Conservation (phyloP, 1,140 invertebrate species). For the Orussus abietinus region DNA sequence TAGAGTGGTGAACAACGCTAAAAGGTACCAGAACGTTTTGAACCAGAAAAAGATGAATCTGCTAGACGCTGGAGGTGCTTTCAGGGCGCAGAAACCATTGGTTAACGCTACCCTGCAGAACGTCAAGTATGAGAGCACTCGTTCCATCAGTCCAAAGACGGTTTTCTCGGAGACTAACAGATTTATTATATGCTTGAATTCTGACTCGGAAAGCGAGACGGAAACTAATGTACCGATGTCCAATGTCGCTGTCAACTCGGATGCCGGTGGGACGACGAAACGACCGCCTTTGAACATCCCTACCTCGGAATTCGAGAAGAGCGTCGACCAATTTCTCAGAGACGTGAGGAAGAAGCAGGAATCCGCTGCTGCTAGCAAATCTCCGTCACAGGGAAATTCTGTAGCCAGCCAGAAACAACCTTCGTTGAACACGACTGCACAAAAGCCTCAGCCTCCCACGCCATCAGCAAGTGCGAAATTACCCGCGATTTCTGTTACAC, state of each 20-base stretch:
- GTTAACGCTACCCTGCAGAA: constrained; percentile 20
- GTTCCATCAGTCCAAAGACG: constrained; percentile 22
- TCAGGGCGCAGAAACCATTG: constrained; percentile 16
- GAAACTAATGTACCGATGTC: constrained; percentile 23
- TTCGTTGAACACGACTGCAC: constrained; percentile 1
- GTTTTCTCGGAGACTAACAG: constrained; percentile 22
- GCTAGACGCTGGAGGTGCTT: constrained; percentile 24
- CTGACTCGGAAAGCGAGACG: constrained; percentile 44
- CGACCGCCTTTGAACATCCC: constrained; percentile 25
- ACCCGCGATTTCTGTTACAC: constrained; percentile 11
- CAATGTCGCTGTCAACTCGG: background rate
- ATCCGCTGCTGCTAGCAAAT: constrained; percentile 16
- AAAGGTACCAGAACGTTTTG: constrained; percentile 35
- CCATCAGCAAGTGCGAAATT: constrained; percentile 7
- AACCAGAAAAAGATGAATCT: constrained; percentile 32
- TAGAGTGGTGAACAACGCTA: constrained; percentile 40
- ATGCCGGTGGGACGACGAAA: constrained; percentile 11
- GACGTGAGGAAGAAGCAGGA: constrained; percentile 44
- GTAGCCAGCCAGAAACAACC: constrained; percentile 12
- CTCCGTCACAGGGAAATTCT: background rate
- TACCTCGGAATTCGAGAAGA: constrained; percentile 42
- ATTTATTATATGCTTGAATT: constrained; percentile 44
- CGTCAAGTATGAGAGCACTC: constrained; percentile 18
- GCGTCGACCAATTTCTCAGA: constrained; percentile 43
- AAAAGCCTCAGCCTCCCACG: constrained; percentile 1